Conservation (phyloP, 2,113 vertebrate genomes). For the Barbus barbus region DNA sequence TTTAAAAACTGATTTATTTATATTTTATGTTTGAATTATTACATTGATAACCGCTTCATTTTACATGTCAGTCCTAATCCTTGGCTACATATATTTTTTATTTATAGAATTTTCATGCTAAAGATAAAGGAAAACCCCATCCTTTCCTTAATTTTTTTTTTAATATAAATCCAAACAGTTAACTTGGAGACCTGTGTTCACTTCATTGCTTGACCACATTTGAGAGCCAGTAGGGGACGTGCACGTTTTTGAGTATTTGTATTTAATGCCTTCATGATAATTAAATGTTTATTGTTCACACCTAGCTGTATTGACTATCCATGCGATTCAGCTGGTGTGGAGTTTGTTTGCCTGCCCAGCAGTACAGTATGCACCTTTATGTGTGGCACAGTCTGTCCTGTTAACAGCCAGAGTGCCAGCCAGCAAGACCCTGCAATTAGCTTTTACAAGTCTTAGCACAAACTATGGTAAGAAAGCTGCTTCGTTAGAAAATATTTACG, state of each 20-base stretch:
- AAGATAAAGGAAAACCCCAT: not conserved
- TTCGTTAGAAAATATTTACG: slow-evolving; percentile 63
- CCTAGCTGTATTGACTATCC: slow-evolving; percentile 44
- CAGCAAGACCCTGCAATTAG: slow-evolving; percentile 69
- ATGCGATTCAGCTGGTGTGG: slow-evolving; percentile 24
- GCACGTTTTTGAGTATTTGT: not conserved
- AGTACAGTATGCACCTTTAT: slow-evolving; percentile 63
- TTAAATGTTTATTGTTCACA: slow-evolving; percentile 58
- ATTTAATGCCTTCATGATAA: slow-evolving; percentile 51
- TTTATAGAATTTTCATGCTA: too few species aligned
- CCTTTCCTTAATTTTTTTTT: not conserved
- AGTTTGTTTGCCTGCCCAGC: slow-evolving; percentile 43
- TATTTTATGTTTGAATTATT: not conserved
- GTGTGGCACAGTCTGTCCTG: slow-evolving; percentile 69
- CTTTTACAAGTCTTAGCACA: slow-evolving; percentile 73
- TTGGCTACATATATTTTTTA: not conserved
- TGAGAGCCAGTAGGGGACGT: slow-evolving; percentile 10
- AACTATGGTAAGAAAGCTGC: slow-evolving; percentile 64
- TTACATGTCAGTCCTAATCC: not conserved
- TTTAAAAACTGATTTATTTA: not conserved
- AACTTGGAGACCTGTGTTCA: not conserved
- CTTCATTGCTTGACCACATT: not conserved
- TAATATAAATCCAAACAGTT: not conserved
- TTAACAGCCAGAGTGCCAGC: slow-evolving; percentile 66
- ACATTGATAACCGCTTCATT: not conserved